Base-by-base conservation (phyloP, 2,888 invertebrate genomes). In the Heliconius sara region DNA sequence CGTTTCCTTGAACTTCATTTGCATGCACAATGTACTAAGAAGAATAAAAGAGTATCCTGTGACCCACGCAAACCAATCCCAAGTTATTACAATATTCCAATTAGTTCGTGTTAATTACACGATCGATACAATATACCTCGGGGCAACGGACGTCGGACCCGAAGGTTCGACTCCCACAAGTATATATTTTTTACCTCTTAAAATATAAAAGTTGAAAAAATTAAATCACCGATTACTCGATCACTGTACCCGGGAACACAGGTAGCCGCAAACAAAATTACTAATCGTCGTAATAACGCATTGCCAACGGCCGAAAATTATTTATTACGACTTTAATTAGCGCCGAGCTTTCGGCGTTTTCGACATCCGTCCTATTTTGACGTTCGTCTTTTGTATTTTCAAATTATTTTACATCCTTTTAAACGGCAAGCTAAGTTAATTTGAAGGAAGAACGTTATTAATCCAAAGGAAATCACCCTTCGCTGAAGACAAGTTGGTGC, bases 231-330 rank as follows among this genome's bases (percentile, higher is more conserved):
- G 60, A 47, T 57, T 27, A 60, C 67, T 68, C 65, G 74, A 86
- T 82, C 84, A 77, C 76, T 75, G 79, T 82, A 81, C 89, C 87
- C 87, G 88, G 89, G 89, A 92, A 93, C 89, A 92, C 93, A 91
- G 92, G 94, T 93, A 94, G 93, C 93, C 84, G 85, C 88, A 86
- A 91, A 89, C 90, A 89, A 90, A 52, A 93, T 92, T 91, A 93
- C 89, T 90, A 90, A 92, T 91, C 89, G 88, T 83, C 86, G 88
- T 91, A 91, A 93, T 92, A 91, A 89, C 89, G 84, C 83, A 87
- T 86, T 84, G 87, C 90, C 86, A 84, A 85, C 84, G 85, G 86
- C 84, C 83, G 83, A 83, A 85, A 83, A 84, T 85, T 85, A 86
- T 85, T 85, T 85, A 86, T 85, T 84, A 84, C 78, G 80, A 76